Percentiles rank a stretch among this genome's conserved stretches.
These are phyloP conservation scores for Cybosia mesomella DNA, from an alignment of 2,888 invertebrate genomes.

Conservation along the genomic window DNA sequence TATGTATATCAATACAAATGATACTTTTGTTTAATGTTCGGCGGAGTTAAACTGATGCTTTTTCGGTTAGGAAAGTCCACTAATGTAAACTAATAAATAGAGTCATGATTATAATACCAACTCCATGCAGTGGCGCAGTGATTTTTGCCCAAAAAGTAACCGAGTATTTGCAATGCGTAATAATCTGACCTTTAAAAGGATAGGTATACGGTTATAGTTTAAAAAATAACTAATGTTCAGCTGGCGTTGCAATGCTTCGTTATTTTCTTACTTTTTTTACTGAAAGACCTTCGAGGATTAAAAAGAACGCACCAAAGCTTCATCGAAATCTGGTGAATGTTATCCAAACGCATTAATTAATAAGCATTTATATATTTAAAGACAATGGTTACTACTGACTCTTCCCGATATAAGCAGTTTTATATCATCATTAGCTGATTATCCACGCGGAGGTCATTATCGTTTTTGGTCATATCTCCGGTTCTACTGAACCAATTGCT, in stretches of 20 bases:
- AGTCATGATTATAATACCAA: no score
- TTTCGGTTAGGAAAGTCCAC: no score
- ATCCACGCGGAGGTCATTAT: no score
- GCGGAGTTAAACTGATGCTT: background rate
- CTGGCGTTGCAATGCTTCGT: background rate
- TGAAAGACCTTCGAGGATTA: background rate
- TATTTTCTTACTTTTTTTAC: background rate
- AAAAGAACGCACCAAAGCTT: background rate
- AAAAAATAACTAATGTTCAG: background rate
- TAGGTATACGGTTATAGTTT: background rate
- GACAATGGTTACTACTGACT: background rate
- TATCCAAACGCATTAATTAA: no score
- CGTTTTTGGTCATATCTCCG: no score
- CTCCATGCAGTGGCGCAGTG: background rate
- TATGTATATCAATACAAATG: background rate
- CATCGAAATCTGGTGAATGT: background rate
- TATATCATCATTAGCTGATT: no score
- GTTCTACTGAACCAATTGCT: no score
- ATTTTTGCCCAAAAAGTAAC: background rate
- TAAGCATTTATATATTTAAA: background rate
- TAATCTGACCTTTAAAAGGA: slow-evolving; percentile 1
- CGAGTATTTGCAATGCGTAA: background rate
- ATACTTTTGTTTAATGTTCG: background rate
- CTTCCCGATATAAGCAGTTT: background rate
- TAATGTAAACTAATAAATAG: no score